Percentiles rank a stretch among this genome's conserved stretches.
Conservation (phyloP, 1,140 invertebrate genomes). For the Macrocentrus cingulum region DNA sequence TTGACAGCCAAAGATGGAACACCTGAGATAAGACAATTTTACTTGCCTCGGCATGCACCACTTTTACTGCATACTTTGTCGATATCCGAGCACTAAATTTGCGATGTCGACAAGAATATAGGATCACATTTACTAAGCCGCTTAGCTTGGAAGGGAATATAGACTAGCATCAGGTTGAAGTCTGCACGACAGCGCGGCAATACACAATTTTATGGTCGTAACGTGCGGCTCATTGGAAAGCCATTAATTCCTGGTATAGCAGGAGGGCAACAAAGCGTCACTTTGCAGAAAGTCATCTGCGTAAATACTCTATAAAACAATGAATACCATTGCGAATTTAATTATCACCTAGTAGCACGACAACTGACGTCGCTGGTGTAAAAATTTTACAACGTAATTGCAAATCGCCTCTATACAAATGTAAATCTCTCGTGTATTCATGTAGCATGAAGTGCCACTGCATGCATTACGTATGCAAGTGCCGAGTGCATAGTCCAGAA, state of each 20-base stretch:
- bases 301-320: background rate
- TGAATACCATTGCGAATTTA: background rate
- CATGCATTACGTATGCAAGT: constrained; percentile 20
- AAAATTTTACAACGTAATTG: constrained; percentile 5
- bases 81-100: background rate
- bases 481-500: constrained; percentile 19
- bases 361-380: background rate
- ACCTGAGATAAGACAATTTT: too few relatives aligned
- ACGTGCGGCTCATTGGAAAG: constrained; percentile 16
- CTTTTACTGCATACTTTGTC: background rate
- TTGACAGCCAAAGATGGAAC: too few relatives aligned
- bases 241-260: constrained; percentile 20
- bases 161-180: background rate
- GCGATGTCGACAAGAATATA: background rate
- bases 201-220: constrained; percentile 20
- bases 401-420: constrained; percentile 4
- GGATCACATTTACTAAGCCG: constrained; percentile 10
- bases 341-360: background rate
- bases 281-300: background rate
- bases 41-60: background rate
- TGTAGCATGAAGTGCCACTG: constrained; percentile 12
- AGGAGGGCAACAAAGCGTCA: background rate
- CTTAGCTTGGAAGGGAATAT: constrained; percentile 3
- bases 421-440: constrained; percentile 8
- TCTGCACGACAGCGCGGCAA: constrained; percentile 1